Evolutionary conservation across 2,888 invertebrate species (phyloP), one percentile per base, ranked within the genome.

Genomic region (Dicyrtomina minuta): DNA sequence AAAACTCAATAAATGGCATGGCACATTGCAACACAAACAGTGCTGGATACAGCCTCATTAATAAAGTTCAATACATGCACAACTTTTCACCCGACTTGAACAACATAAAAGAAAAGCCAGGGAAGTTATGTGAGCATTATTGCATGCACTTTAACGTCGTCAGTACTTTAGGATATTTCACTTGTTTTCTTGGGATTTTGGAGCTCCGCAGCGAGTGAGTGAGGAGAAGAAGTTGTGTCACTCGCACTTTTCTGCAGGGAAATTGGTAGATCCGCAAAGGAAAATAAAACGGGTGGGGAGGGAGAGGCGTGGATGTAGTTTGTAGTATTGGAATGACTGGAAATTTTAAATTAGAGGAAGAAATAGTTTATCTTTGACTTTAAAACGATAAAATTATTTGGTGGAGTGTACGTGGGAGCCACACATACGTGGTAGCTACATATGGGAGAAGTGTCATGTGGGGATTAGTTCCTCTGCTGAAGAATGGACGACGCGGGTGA

Each of bases 401-500:
- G 55, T 20, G n/a, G n/a, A n/a, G n/a, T n/a, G n/a, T n/a, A n/a
- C n/a, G n/a, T n/a, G n/a, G n/a, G n/a, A 58, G 15, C 2, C 27
- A 33, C 13, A 10, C 17, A 39, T 43, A 39, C 39, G 39, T n/a
- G n/a, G n/a, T 26, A 56, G 10, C 12, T 27, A 24, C 6, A n/a
- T 24, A 27, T 39, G 33, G 58, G 39, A 39, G 4, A 24, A 22
- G 10, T 15, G 26, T n/a, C 26, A 15, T 13, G 56, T 27, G n/a
- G 17, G 20, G 12, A 33, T 56, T 55, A 68, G 46, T 62, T 62
- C 17, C 56, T 68, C 22, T 68, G 61, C 26, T 68, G 68, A 33
- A 62, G 33, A 4, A 62, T 26, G 8, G 62, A 10, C 10, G 65
- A n/a, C 39, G 67, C n/a, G 8, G 61, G 55, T 56, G 61, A 62